Evolutionary conservation across 2,113 vertebrate species (phyloP).

Genomic region (Lophura nycthemera): DNA sequence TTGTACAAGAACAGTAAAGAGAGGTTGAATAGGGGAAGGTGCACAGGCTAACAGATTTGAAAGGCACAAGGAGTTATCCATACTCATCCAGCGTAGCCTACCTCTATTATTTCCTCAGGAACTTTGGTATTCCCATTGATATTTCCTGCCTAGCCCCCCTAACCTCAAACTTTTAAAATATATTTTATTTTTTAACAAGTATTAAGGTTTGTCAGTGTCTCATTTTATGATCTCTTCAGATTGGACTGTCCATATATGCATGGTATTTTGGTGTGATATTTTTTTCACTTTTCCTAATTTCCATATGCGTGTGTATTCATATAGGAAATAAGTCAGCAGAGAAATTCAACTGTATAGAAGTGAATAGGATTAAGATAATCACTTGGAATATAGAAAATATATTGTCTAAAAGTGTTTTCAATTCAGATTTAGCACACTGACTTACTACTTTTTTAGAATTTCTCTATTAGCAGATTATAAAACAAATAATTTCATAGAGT

Average conservation of each 20-base stretch:
- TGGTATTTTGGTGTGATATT: not conserved
- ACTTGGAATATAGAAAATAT: not conserved
- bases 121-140: not conserved
- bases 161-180: not conserved
- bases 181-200: not conserved
- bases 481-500: not conserved
- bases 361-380: not conserved
- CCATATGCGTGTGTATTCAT: not conserved
- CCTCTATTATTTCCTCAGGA: not conserved
- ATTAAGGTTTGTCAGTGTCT: not conserved
- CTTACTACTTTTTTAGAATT: not conserved
- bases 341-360: not conserved
- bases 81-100: not conserved
- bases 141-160: not conserved
- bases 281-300: not conserved
- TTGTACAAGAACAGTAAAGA: not conserved
- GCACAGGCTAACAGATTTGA: not conserved
- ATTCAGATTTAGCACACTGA: not conserved
- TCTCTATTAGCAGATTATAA: not conserved
- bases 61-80: rapidly evolving
- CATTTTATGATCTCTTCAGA: not conserved
- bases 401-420: not conserved
- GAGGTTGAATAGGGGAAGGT: rapidly evolving
- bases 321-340: not conserved
- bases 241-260: not conserved